Base-by-base conservation (phyloP, 2,797 vertebrate species). In the Lemur catta region DNA sequence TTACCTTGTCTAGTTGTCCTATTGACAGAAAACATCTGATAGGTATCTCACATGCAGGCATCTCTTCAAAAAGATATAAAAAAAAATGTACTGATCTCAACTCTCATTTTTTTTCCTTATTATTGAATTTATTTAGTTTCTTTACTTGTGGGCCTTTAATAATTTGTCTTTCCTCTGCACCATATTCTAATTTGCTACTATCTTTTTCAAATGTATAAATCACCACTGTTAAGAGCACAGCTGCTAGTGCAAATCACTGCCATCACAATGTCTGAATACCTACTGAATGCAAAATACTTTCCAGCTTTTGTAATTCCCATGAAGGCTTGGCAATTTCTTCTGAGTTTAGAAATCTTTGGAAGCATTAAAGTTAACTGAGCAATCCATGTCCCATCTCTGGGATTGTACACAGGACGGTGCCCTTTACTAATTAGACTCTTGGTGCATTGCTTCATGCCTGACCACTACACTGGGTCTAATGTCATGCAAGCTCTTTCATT, bases 1-100 rank as follows among this genome's bases (percentile, higher is more conserved):
- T 84, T 57, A 89, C 75, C 59, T 95, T 71, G 74, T 80, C 85
- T 89, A 75, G 65, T 38, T 71, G 50, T 79, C 26, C 71, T 82
- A 84, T 4, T 94, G 81, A 88, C 69, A 92, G 61, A 94, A 93
- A 85, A 79, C 55, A 92, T 43, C 26, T 30, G 41, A 95, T 35
- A 82, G 78, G 26, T 81, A 59, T 80, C 67, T 76, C 12, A 18
- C 13, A 72, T 2, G 18, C 22, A 91, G 78, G 55, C 41, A 82
- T 79, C 61, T 59, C 61, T 91, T 87, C 93, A 63, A 86, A 88
- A 79, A 86, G 52, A 93, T 63, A 67, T 38, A 69, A 38, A 6
- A 38, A 6, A 26, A 82, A 89, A 38, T 10, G 2, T 38, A 61
- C 41, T 65, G 30, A 69, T 61, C 38, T 33, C 82, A 82, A 38